Evolutionary conservation across 2,797 vertebrate genomes (phyloP).

Genomic region (Acestrorhynchus altus): DNA sequence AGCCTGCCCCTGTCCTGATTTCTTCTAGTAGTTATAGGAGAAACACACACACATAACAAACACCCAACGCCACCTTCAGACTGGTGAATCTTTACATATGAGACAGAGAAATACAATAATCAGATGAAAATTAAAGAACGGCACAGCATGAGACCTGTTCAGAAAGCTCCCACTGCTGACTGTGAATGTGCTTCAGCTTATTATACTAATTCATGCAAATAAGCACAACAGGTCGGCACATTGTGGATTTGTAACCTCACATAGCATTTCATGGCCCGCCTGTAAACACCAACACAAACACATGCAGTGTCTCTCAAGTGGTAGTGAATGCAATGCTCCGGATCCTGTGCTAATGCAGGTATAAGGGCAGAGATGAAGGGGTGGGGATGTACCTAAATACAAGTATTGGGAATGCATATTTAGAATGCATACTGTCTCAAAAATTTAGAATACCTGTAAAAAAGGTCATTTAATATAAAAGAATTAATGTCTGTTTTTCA

Average conservation of each 20-base stretch:
- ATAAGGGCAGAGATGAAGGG: not conserved
- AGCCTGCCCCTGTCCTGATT: too few relatives aligned
- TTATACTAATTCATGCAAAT: conserved; percentile 13
- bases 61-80: not conserved
- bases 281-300: not conserved
- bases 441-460: too few relatives aligned
- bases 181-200: not conserved
- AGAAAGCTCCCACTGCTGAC: not conserved
- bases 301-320: not conserved
- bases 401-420: too few relatives aligned
- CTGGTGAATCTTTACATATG: not conserved
- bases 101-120: not conserved
- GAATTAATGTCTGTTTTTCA: too few relatives aligned
- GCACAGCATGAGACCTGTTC: not conserved
- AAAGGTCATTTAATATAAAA: too few relatives aligned
- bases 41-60: too few relatives aligned
- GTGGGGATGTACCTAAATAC: not conserved
- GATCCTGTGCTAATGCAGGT: too few relatives aligned
- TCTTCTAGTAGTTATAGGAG: too few relatives aligned
- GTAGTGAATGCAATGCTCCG: not conserved
- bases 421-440: too few relatives aligned
- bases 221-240: not conserved
- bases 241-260: not conserved
- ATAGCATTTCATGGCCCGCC: not conserved
- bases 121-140: conserved; percentile 17